phyloP scores from a whole-genome alignment of 2,113 vertebrate species.

The Daubentonia madagascariensis region DNA sequence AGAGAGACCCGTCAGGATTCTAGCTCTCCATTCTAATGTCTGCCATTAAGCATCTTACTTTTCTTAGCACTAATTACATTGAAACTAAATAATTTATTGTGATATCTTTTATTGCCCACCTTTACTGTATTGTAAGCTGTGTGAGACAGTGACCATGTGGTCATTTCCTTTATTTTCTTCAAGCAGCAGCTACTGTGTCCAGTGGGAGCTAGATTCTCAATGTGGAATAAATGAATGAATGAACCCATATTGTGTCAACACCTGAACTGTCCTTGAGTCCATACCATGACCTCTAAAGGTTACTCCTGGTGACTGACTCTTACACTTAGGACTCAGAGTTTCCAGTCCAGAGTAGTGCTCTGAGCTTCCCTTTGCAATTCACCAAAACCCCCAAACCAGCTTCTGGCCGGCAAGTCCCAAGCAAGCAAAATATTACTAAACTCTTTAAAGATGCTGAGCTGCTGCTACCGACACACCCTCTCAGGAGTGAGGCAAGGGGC shows the following conservation, averaged over 20 bases:
- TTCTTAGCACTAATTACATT: background rate
- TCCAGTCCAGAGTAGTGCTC: background rate
- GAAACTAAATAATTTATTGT: background rate
- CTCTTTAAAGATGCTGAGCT: background rate
- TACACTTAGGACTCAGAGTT: background rate
- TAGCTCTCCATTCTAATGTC: background rate
- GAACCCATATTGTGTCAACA: background rate
- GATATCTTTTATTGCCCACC: background rate
- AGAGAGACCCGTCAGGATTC: background rate
- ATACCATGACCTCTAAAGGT: background rate
- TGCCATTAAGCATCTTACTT: background rate
- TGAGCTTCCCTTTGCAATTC: background rate
- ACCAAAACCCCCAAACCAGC: background rate
- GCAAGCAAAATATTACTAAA: background rate
- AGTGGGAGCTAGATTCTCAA: background rate
- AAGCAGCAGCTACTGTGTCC: background rate
- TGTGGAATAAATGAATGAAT: background rate
- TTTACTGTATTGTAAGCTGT: background rate
- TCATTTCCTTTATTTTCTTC: background rate
- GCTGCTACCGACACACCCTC: background rate
- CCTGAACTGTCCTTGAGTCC: background rate
- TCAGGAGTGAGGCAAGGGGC: background rate
- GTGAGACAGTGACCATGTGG: background rate
- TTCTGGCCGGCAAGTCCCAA: background rate
- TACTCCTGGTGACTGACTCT: background rate